These are phyloP conservation scores for Drosophila paulistorum DNA, from an alignment of 1,140 invertebrate species.

Conservation along the genomic window DNA sequence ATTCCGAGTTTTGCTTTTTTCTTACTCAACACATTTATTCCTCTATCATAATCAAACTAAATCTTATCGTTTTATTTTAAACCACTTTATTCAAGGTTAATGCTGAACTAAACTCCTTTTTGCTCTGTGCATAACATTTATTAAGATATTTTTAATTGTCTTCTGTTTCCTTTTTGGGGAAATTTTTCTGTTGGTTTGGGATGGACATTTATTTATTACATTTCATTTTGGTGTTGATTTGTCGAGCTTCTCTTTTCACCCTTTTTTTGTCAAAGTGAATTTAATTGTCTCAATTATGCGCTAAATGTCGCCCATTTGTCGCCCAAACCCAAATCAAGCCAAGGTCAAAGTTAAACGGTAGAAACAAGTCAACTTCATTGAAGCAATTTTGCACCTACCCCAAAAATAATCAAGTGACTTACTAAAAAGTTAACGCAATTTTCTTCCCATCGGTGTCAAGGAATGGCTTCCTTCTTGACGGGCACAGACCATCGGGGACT, in stretches of 20 bases:
- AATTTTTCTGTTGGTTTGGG: not conserved
- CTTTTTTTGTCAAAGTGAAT: constrained; percentile 74
- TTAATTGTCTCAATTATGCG: constrained; percentile 80
- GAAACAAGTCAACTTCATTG: constrained; percentile 54
- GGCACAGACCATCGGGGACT: no score
- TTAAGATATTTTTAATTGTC: not conserved
- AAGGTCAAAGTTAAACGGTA: constrained; percentile 44
- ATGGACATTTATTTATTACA: constrained; percentile 64
- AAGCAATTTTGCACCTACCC: constrained; percentile 53
- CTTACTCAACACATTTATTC: no score
- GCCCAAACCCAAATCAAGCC: constrained; percentile 63
- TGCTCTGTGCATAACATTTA: no score
- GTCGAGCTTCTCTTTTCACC: constrained; percentile 47
- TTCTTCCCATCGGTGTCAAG: constrained; percentile 26
- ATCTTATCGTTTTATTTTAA: no score
- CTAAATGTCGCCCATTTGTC: constrained; percentile 61
- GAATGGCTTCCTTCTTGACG: not conserved
- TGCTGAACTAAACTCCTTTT: no score
- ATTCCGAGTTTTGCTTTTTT: no score
- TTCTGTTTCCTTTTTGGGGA: not conserved
- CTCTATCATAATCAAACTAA: no score
- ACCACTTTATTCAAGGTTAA: no score
- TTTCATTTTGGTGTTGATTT: constrained; percentile 70
- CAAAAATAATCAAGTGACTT: constrained; percentile 76
- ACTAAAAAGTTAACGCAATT: constrained; percentile 79